Conservation (phyloP, 2,113 vertebrate genomes). For the Pipra filicauda region DNA sequence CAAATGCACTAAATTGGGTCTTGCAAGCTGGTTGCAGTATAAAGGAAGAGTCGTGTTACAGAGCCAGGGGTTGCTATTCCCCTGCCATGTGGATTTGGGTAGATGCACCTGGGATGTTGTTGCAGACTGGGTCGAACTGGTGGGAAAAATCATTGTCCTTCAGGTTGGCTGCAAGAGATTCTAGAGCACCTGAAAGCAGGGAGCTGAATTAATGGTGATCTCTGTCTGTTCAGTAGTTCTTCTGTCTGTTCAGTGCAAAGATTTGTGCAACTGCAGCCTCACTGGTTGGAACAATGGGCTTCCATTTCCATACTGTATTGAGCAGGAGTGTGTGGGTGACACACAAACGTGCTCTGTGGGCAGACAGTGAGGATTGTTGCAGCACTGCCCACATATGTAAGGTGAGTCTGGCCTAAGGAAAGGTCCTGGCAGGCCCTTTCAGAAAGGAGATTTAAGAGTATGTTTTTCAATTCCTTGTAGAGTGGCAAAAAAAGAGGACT, state of each 20-base stretch:
- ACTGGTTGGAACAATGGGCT: neutral
- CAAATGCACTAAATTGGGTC: neutral
- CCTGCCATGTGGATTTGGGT: neutral
- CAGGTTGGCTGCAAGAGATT: neutral
- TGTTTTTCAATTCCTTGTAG: neutral
- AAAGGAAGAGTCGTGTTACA: neutral
- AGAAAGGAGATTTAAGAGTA: neutral
- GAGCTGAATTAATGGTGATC: neutral
- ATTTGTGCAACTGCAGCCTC: neutral
- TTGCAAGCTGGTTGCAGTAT: neutral
- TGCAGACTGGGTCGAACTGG: neutral
- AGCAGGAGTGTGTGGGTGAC: neutral
- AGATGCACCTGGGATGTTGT: rapidly evolving
- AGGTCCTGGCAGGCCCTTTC: neutral
- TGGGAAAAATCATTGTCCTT: neutral
- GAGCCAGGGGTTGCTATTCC: neutral
- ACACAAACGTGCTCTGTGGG: neutral
- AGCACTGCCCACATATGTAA: neutral
- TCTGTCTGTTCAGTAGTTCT: neutral
- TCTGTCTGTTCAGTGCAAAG: neutral
- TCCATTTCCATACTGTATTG: rapidly evolving
- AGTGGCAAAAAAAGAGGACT: neutral
- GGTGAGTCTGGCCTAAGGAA: neutral
- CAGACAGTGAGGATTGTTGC: neutral
- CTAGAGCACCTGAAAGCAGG: neutral